A percentile compares a stretch with the other conserved stretches of the same genome.
Conservation (phyloP, 2,113 vertebrate species). For the Syngnathus typhle region DNA sequence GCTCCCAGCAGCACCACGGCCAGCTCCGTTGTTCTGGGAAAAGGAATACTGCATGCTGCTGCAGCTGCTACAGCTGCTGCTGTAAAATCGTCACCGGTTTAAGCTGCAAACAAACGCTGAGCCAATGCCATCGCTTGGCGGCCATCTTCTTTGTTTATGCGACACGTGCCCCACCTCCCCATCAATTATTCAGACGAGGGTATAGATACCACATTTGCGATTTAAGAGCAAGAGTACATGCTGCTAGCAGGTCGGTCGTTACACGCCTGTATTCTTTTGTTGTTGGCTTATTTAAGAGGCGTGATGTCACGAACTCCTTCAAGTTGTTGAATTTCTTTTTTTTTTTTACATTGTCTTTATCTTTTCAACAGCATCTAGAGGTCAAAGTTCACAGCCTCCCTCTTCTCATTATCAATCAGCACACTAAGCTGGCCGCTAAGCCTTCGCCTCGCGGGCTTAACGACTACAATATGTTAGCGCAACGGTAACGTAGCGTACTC, state of each 20-base stretch:
- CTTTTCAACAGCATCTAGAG: not conserved
- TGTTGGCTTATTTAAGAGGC: not conserved
- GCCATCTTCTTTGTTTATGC: not conserved
- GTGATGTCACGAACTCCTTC: not conserved
- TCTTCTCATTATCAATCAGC: not conserved
- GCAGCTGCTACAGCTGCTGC: too few relatives aligned
- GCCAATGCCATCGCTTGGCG: too few relatives aligned
- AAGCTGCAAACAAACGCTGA: too few relatives aligned
- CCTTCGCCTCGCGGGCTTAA: not conserved
- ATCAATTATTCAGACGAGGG: not conserved
- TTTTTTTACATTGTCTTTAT: not conserved
- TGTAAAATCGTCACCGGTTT: too few relatives aligned
- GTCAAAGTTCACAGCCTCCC: not conserved
- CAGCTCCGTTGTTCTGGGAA: too few relatives aligned
- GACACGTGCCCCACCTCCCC: not conserved
- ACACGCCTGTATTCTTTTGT: not conserved
- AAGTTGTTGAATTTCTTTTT: too few relatives aligned
- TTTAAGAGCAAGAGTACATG: not conserved
- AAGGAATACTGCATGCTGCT: too few relatives aligned
- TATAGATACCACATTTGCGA: not conserved
- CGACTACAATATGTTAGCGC: not conserved
- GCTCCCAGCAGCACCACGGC: too few relatives aligned
- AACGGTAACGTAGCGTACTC: not conserved
- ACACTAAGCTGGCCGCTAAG: not conserved
- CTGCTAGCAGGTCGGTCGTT: not conserved